Conservation (phyloP, 2,113 vertebrate species). For the Lipophrys pholis region DNA sequence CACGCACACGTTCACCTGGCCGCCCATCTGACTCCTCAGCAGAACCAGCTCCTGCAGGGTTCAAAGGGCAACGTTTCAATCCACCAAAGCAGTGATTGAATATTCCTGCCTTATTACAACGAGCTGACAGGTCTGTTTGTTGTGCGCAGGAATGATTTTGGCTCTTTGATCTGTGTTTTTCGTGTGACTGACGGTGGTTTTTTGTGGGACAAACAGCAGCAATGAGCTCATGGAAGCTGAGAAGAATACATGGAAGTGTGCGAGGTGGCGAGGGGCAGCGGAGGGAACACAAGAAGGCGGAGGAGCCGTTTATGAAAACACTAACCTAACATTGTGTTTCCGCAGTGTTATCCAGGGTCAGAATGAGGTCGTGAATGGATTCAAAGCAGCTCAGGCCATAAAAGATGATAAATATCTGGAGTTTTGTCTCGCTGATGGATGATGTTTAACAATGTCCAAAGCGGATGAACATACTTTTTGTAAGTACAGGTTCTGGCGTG, state of each 20-base stretch:
- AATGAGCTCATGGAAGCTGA: constrained; percentile 54
- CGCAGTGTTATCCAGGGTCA: constrained; percentile 30
- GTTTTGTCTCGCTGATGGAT: constrained; percentile 6
- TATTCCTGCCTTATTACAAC: too few relatives aligned
- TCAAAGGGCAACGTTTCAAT: constrained; percentile 19
- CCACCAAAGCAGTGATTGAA: not conserved
- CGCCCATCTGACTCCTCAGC: constrained; percentile 60
- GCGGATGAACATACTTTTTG: not conserved
- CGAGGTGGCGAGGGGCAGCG: not conserved
- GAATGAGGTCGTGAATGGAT: constrained; percentile 9
- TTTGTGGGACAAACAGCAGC: constrained; percentile 15
- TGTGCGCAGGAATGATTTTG: too few relatives aligned
- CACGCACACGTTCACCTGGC: constrained; percentile 81
- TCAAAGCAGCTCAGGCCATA: constrained; percentile 8
- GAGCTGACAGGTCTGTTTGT: not conserved
- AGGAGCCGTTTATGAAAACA: constrained; percentile 13
- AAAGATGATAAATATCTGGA: constrained; percentile 24
- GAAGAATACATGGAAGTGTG: constrained; percentile 70
- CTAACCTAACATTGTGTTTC: constrained; percentile 13
- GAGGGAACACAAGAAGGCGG: constrained; percentile 11
- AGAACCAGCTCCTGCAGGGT: constrained; percentile 66
- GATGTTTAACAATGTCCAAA: constrained; percentile 1
- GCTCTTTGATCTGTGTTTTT: too few relatives aligned
- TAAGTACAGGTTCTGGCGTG: constrained; percentile 1
- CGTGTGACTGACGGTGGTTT: not conserved